Evolutionary conservation across 2,113 vertebrate species (phyloP).

Genomic region (Diadophis punctatus): DNA sequence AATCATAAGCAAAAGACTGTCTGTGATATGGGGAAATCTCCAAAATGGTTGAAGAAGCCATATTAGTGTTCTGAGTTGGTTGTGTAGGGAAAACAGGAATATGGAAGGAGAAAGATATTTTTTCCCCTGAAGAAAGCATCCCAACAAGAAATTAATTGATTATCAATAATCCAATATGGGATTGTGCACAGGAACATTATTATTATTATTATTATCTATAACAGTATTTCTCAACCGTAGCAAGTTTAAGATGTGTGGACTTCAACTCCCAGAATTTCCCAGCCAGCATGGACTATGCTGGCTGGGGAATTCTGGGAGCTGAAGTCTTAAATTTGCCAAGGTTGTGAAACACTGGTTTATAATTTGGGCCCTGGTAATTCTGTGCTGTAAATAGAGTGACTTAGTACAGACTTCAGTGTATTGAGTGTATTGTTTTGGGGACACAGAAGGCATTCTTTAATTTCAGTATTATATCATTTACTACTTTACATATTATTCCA

Average conservation of each 20-base stretch:
- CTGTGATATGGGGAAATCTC: conserved; percentile 11
- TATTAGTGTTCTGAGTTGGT: background rate
- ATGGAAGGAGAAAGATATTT: background rate
- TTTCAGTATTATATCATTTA: background rate
- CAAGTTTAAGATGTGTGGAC: background rate
- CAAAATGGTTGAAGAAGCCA: background rate
- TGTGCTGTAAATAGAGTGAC: background rate
- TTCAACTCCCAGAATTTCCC: background rate
- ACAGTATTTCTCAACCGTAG: background rate
- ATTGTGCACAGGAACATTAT: background rate
- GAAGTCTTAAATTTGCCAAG: background rate
- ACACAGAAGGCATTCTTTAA: background rate
- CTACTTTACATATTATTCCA: background rate
- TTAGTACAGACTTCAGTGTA: background rate
- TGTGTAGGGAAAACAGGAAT: background rate
- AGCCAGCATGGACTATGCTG: background rate
- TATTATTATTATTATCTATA: too few relatives aligned
- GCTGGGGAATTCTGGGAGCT: background rate
- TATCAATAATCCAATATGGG: background rate
- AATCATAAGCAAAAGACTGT: conserved; percentile 42
- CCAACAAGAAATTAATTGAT: background rate
- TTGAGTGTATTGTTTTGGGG: background rate
- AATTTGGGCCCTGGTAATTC: background rate
- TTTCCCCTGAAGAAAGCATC: background rate
- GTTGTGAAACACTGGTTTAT: background rate